Percentiles rank a stretch among this genome's conserved stretches.
Evolutionary conservation across 2,888 invertebrate species (phyloP).

Genomic region (Drosophila infuscata): DNA sequence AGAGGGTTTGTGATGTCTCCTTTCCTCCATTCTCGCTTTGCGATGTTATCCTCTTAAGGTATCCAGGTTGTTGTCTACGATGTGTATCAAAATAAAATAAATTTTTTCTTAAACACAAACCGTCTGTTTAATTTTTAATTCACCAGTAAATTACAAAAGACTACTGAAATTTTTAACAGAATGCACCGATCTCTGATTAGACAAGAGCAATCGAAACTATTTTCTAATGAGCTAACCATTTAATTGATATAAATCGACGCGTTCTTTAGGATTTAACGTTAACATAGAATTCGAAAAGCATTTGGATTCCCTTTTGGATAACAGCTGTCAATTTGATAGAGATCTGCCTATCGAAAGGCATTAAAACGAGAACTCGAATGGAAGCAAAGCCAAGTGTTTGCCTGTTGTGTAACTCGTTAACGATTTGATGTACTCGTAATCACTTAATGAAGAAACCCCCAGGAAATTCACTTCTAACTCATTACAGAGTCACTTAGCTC

Average conservation of each 20-base stretch:
- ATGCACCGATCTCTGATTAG: slow-evolving; percentile 19
- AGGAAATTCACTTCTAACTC: slow-evolving; percentile 25
- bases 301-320: slow-evolving; percentile 42
- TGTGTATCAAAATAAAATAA: neutral
- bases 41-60: neutral
- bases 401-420: slow-evolving; percentile 43
- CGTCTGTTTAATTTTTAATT: neutral
- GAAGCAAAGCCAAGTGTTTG: slow-evolving; percentile 17
- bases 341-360: slow-evolving; percentile 34
- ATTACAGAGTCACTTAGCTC: slow-evolving; percentile 29
- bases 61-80: neutral
- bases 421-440: slow-evolving; percentile 51
- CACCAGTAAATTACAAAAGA: slow-evolving; percentile 9
- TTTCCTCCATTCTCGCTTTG: neutral
- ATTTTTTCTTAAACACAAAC: neutral
- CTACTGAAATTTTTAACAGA: slow-evolving; percentile 11
- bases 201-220: slow-evolving; percentile 8
- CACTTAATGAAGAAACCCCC: slow-evolving; percentile 33
- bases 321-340: slow-evolving; percentile 58
- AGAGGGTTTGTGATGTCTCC: neutral
- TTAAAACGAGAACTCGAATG: slow-evolving; percentile 25
- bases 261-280: slow-evolving; percentile 39
- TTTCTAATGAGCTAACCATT: slow-evolving; percentile 54
- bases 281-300: slow-evolving; percentile 29
- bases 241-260: slow-evolving; percentile 62